Evolutionary conservation across 2,888 invertebrate genomes (phyloP), one percentile per base, ranked within the genome.

Genomic region (Dicyrtomina minuta): DNA sequence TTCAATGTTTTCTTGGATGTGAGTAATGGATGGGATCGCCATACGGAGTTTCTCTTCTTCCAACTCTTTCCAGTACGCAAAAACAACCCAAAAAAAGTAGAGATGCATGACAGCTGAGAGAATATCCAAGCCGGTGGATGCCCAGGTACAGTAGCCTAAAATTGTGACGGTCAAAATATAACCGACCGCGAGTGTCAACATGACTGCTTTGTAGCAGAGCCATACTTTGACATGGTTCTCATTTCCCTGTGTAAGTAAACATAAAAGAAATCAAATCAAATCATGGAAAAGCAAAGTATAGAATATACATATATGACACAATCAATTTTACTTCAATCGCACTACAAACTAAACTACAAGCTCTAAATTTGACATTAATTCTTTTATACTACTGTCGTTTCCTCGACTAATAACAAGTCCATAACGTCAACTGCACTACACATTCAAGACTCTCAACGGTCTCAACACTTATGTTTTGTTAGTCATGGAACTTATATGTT

Each of bases 21-120:
- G 55, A 43, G 69, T 64, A 51, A 75, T 74, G 55, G 73, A 68
- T 67, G 74, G 70, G 51, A 73, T 70, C 61, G 67, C 60, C 46
- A 61, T 70, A 22, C 69, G 51, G 43, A 69, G 17, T 62, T 70
- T 66, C 49, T 74, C 73, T 49, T 67, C 70, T 20, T 41, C 58
- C 26, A 75, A 46, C 58, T 72, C 70, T 22, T 67, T 62, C 68
- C 68, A 70, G 66, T 70, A 74, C n/a, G 64, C 39, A 66, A 70
- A 70, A 56, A 74, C 74, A 68, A 74, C 67, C 74, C 74, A 74
- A 60, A 74, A 62, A 62, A 72, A 71, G 55, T 74, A 75, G 22
- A 61, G 39, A 15, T 70, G 71, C 49, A 73, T 41, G 53, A 51
- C 44, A 43, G 70, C 62, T 60, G 67, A 64, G n/a, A 68, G n/a